phyloP scores from a whole-genome alignment of 37 sponge, comb jelly and placozoan species.

The Agelas oroides region DNA sequence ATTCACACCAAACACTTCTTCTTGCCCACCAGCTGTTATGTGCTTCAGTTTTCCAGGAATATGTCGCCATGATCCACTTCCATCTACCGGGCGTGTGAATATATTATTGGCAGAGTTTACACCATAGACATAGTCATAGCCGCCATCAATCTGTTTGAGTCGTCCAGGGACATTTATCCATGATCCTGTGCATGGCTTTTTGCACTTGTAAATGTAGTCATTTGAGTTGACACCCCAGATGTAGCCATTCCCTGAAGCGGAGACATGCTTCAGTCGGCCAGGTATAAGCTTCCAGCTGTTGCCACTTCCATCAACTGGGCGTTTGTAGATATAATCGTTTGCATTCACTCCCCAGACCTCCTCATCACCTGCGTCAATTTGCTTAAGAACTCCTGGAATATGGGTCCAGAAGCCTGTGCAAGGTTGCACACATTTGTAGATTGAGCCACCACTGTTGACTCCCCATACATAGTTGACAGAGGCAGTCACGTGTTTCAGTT shows the following conservation, averaged over 20 bases:
- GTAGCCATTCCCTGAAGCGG: slow-evolving; percentile 81
- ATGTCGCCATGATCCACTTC: slow-evolving; percentile 47
- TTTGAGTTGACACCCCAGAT: slow-evolving; percentile 65
- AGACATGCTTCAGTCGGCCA: slow-evolving; percentile 58
- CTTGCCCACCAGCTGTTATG: slow-evolving; percentile 56
- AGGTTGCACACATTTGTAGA: slow-evolving; percentile 19
- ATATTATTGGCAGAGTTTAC: slow-evolving; percentile 26
- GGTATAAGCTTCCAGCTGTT: slow-evolving; percentile 35
- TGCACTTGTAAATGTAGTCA: slow-evolving; percentile 70
- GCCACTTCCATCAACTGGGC: slow-evolving; percentile 66
- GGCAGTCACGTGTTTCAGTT: slow-evolving; percentile 36
- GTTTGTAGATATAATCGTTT: slow-evolving; percentile 20
- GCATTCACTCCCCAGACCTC: slow-evolving; percentile 66
- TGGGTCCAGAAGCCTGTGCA: slow-evolving; percentile 10
- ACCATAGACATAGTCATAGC: slow-evolving; percentile 57
- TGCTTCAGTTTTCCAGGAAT: slow-evolving; percentile 47
- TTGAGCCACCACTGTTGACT: slow-evolving; percentile 5
- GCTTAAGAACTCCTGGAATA: slow-evolving; percentile 37
- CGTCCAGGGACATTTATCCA: slow-evolving; percentile 40
- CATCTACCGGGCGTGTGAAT: slow-evolving; percentile 54
- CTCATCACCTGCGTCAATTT: slow-evolving; percentile 58
- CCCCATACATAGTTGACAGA: slow-evolving; percentile 61
- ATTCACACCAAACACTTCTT: slow-evolving; percentile 62
- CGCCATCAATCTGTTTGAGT: slow-evolving; percentile 60
- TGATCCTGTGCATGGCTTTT: slow-evolving; percentile 64